These are phyloP conservation scores for Drosophila guanche DNA, from an alignment of 1,140 invertebrate species.

Conservation along the genomic window DNA sequence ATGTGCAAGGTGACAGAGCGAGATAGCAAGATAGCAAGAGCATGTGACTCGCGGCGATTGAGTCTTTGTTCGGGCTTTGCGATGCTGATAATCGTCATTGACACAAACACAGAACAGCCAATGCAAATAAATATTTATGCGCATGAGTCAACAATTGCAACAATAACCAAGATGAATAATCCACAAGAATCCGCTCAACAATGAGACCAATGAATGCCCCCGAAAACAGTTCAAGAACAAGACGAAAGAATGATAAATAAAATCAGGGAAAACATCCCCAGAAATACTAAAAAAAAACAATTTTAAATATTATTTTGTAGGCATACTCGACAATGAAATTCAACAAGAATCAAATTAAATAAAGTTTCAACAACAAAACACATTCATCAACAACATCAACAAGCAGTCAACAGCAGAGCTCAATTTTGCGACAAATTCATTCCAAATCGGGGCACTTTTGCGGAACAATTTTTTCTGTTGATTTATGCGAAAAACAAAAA, in stretches of 20 bases:
- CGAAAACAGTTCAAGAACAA: too few relatives aligned
- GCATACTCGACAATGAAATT: too few relatives aligned
- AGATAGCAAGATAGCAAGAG: background rate
- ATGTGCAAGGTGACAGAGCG: background rate
- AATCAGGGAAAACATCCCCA: too few relatives aligned
- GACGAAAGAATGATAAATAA: too few relatives aligned
- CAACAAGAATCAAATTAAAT: slow-evolving; percentile 4
- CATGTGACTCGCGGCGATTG: slow-evolving; percentile 41
- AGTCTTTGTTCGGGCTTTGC: slow-evolving; percentile 9
- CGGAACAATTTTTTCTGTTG: slow-evolving; percentile 1
- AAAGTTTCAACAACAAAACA: too few relatives aligned
- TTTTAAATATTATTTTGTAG: too few relatives aligned
- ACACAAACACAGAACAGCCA: slow-evolving; percentile 18
- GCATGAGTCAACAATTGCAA: slow-evolving; percentile 54
- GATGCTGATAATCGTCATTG: slow-evolving; percentile 46
- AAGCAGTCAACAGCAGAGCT: slow-evolving; percentile 16
- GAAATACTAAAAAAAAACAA: too few relatives aligned
- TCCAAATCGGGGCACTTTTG: slow-evolving; percentile 23
- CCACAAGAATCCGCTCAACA: slow-evolving; percentile 11
- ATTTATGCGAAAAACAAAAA: slow-evolving; percentile 22
- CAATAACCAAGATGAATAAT: slow-evolving; percentile 8
- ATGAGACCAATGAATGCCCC: slow-evolving; percentile 22
- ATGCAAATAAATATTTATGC: slow-evolving; percentile 61
- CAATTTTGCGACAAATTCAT: slow-evolving; percentile 1
- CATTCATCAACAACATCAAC: slow-evolving; percentile 6